Conservation (phyloP, 2,113 vertebrate genomes). For the Tragelaphus imberbis region DNA sequence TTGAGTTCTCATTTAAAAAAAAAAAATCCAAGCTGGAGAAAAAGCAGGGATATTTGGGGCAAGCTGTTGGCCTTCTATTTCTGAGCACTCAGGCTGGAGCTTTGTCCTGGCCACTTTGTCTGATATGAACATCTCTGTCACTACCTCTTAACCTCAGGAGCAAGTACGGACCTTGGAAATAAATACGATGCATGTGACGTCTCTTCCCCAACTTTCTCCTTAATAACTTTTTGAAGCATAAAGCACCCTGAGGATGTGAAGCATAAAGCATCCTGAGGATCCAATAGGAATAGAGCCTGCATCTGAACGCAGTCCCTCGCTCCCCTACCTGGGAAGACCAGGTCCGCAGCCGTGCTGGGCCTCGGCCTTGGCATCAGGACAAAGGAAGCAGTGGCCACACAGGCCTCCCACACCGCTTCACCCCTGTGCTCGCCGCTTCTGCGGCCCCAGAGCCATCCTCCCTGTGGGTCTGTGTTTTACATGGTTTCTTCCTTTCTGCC, state of each 20-base stretch:
- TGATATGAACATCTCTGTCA: background rate
- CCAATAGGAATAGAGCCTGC: too few relatives aligned
- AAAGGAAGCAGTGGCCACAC: background rate
- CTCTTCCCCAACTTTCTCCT: background rate
- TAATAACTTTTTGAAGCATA: background rate
- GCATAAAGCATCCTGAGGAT: too few relatives aligned
- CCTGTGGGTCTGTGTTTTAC: background rate
- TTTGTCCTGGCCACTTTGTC: background rate
- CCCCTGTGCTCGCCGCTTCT: background rate
- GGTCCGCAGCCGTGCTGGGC: rapidly evolving
- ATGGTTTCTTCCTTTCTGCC: background rate
- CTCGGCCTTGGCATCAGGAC: rapidly evolving
- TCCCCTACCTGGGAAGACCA: background rate
- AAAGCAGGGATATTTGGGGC: rapidly evolving
- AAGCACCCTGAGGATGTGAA: background rate
- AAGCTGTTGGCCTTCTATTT: background rate
- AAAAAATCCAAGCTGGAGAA: background rate
- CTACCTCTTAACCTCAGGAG: background rate
- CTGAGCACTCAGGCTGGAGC: rapidly evolving
- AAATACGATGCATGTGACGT: background rate
- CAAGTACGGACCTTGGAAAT: background rate
- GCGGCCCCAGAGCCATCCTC: rapidly evolving
- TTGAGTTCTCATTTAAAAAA: background rate
- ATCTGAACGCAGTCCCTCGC: background rate
- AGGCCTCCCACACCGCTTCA: rapidly evolving